Evolutionary conservation across 2,888 invertebrate genomes (phyloP), one percentile per base, ranked within the genome.

Genomic region (Siphonodentalium dalli): DNA sequence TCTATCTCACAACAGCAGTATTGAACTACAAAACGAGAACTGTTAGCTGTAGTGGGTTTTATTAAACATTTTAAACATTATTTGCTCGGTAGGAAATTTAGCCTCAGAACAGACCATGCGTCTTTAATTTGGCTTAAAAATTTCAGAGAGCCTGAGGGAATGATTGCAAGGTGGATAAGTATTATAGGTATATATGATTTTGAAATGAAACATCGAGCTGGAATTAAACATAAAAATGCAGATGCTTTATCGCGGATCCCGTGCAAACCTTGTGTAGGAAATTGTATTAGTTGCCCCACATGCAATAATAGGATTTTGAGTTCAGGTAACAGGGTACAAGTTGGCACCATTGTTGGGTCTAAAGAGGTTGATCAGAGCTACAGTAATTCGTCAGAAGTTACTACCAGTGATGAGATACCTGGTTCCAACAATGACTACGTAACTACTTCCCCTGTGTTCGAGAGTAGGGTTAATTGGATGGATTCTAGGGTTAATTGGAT

Each of bases 31-130:
- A 26, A 27, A n/a, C 35, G 38, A 24, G 56, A 61, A 33, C 35
- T 61, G 24, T 39, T 52, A 18, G 55, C 60, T 11, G 58, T 54
- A n/a, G 53, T 60, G 1, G 38, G 29, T 5, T 55, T 56, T 29
- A 11, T 48, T 1, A 23, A 29, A 1, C 44, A 57, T 13, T 60
- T 54, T 21, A 42, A 47, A 18, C 53, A 52, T 34, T 44, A 44
- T 38, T 41, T 55, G 21, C 33, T 40, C 18, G 54, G 54, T 15
- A 13, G 35, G n/a, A 24, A 28, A 23, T 58, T 50, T 28, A 18
- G 18, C 7, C n/a, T 50, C 9, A 23, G 45, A 13, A 54, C 58
- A 20, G 54, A 55, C 21, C 58, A 54, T 31, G 40, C 35, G 18
- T 24, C 13, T 23, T 41, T 45, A 15, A 7, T 24, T 6, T 45